Base-by-base conservation (phyloP, 2,797 vertebrate genomes). In the Anguilla anguilla region DNA sequence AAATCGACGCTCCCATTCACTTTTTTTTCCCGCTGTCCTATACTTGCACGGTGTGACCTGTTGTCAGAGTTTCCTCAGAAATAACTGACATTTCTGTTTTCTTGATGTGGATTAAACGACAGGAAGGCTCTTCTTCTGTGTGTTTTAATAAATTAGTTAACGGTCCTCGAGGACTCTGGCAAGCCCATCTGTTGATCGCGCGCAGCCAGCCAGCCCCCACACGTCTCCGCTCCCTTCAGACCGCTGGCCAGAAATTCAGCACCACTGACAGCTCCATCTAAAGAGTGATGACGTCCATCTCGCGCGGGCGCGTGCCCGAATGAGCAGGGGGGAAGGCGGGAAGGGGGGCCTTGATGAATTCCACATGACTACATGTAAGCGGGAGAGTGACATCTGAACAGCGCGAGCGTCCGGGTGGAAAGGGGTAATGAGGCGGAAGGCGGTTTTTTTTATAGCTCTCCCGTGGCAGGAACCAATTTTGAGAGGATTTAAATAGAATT, bases 261-360 rank as follows among this genome's bases (percentile, higher is more conserved):
- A 82, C 79, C 43, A 46, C 79, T 49, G 79, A 82, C 79, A 82
- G 79, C 79, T 82, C 79, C 79, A 82, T 82, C 79, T 46, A n/a
- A 49, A 82, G 79, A 82, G 46, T 82, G 79, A 82, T 82, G 79
- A 82, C 79, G 79, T 82, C 46, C 25, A 19, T 11, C 25, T 82
- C 79, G 7, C 79, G 46, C 79, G 19, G 55, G 79, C 22, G 79
- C 79, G 49, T 25, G 2, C 43, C 17, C 17, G 39, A 81, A 81
- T 17, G 77, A 81, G 25, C 39, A 39, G 43, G 77, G 77, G 77
- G 77, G 35, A 46, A 81, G 77, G 77, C 77, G 77, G 22, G 79
- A 28, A 15, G 64, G 7, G 22, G 79, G 11, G 77, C 1, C 22
- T 25, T 82, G 79, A 82, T 51, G 79, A 22, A 49, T 82, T 82